Base-by-base conservation (phyloP, 2,888 invertebrate genomes). In the Copidosoma aretas region DNA sequence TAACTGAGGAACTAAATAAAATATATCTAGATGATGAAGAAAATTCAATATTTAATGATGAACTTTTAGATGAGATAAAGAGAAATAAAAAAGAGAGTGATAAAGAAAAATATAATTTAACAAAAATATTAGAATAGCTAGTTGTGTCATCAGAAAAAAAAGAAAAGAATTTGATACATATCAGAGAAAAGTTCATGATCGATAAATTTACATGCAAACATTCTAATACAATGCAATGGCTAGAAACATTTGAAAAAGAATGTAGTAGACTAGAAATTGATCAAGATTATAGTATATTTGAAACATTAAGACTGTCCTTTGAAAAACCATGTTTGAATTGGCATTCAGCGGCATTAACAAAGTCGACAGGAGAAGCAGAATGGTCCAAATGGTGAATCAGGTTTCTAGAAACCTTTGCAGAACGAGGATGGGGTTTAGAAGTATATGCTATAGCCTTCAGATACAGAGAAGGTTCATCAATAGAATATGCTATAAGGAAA, bases 201-300 rank as follows among this genome's bases (percentile, higher is more conserved):
- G 24, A 49, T 49, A 60, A 60, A 49, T 49, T 46, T 60, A 22
- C 21, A 12, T 17, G 17, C 4, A 46, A 49, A 49, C 10, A 22
- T 49, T 8, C 49, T 46, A 49, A 60, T 15, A 49, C 24, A 17
- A 49, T 49, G 4, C 60, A 60, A 24, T 60, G 46, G 60, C 8
- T 60, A 24, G 24, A 46, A 12, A 25, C 3, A 24, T 60, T 60
- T 60, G 49, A 60, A 49, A 24, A 14, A 49, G 60, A 60, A 60
- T 60, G 49, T 24, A 24, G 5, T 8, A 60, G 60, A 60, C 22
- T 46, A 17, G 10, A 49, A 21, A 60, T 57, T 32, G 10, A 19
- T 2, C 3, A 24, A 32, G 57, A 57, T 32, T 25, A 14, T 10
- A 21, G 8, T 8, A 57, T 8, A 32, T 25, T 25, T 14, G 5